Evolutionary conservation across 2,797 vertebrate species (phyloP), one percentile per base, ranked within the genome.

Genomic region (Merluccius polli): DNA sequence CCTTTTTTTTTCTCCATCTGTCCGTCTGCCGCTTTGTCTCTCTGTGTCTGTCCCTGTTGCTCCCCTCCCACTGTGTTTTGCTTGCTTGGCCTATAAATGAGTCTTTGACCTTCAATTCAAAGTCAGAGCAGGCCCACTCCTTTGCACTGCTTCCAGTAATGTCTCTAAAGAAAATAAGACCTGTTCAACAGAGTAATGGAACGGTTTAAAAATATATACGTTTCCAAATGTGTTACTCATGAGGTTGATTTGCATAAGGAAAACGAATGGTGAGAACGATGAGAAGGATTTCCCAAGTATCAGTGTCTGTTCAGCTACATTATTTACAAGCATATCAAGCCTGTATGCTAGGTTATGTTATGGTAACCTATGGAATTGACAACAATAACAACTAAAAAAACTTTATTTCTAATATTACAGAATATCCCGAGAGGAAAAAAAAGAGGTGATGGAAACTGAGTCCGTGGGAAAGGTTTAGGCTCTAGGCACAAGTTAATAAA

Each of bases 11-110:
- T n/a, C 32, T 24, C 70, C 32, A 36, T 75, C 78, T 75, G 48
- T 83, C 75, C 31, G 12, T 68, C 67, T 36, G 59, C 77, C 78
- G 18, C 6, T 72, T 16, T 31, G 69, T 65, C 76, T 38, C n/a
- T 7, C 59, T 5, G 3, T 52, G 67, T 63, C 81, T 80, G 81
- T 75, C 27, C 67, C 63, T n/a, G 63, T 33, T 4, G 32, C 71
- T 63, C 52, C 75, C 77, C 70, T 36, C 70, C 36, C 33, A 9
- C 24, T 27, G 29, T 15, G 11, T 44, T 52, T 77, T 73, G 70
- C 70, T 76, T 35, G 48, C 63, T 31, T 29, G 27, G 24, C 63
- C 27, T 29, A 4, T 52, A 52, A 59, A 59, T 59, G n/a, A 59
- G 21, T 69, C 52, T 63, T n/a, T 63, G n/a, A 24, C 52, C 52